phyloP scores from a whole-genome alignment of 2,888 invertebrate genomes.

The Tachystola acroxantha region DNA sequence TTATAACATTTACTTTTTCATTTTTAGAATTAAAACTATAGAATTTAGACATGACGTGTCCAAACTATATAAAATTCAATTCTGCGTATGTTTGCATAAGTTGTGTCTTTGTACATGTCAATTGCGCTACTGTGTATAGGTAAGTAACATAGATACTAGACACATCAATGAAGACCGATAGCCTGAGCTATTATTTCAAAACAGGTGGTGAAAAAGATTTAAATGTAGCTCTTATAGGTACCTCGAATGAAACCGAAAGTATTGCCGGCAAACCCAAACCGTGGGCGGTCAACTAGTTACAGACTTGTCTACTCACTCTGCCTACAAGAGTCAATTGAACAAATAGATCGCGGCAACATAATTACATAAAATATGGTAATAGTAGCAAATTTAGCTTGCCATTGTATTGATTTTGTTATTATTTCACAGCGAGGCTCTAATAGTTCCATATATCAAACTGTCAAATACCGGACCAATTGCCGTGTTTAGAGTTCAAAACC shows the following conservation, averaged over 20 bases:
- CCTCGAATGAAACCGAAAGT: not conserved
- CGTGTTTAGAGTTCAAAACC: constrained; percentile 35
- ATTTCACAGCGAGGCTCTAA: constrained; percentile 30
- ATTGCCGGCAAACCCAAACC: constrained; percentile 1
- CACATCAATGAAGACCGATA: too few species aligned
- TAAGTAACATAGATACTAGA: too few species aligned
- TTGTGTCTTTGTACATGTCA: too few species aligned
- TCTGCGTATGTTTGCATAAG: too few species aligned
- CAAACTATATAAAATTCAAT: too few species aligned
- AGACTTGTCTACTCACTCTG: constrained; percentile 10
- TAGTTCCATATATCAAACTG: constrained; percentile 64
- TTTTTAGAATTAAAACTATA: too few species aligned
- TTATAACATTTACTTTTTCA: too few species aligned
- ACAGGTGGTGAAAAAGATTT: too few species aligned
- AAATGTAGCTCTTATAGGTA: too few species aligned
- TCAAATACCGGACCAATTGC: constrained; percentile 69
- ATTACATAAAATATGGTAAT: constrained; percentile 20
- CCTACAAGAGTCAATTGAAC: constrained; percentile 13
- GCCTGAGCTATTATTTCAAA: too few species aligned
- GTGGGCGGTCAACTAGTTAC: constrained; percentile 10
- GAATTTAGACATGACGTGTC: too few species aligned
- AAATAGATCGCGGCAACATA: constrained; percentile 16
- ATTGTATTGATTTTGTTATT: constrained; percentile 40
- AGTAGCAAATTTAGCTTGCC: constrained; percentile 27
- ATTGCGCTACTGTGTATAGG: too few species aligned